Base-by-base conservation (phyloP, 92 coral and sea anemone species). In the Paramuricea clavata region DNA sequence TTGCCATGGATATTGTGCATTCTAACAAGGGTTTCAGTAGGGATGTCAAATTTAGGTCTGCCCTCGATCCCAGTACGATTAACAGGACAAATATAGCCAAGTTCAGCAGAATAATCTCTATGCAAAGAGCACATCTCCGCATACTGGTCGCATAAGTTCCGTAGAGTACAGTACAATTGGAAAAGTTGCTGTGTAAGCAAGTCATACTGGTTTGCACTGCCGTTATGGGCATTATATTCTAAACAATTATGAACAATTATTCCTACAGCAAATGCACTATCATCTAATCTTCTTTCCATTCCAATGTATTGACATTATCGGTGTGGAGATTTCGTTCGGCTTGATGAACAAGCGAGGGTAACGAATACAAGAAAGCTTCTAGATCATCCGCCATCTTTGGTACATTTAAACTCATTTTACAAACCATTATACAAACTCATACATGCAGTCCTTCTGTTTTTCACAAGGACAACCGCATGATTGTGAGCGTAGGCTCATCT, bases 21-120 rank as follows among this genome's bases (percentile, higher is more conserved):
- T 61, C 28, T 49, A 71, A n/a, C 31, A 1, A 36, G 62, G 19
- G 75, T 33, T 42, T 61, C 57, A 22, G 59, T 21, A 50, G 76
- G 71, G 56, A 81, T 81, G 19, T 64, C 56, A 34, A 41, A 81
- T 62, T 64, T 59, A 39, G 86, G 86, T 81, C 86, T 59, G 17
- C 86, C 86, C 47, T 70, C 71, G 28, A 5, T 59, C 49, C 84
- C 83, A 23, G 69, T 0, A 43, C 33, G 15, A 42, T 78, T 68
- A 0, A 32, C 8, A 15, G 84, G 84, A 50, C 62, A 79, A 12
- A 1, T 5, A 32, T 54, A 56, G 21, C 72, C 72, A 49, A 16
- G 42, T 30, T 79, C 73, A 5, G 50, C 62, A 13, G 65, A 31
- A 30, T 56, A 79, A 31, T 79, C 71, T n/a, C 84, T 79, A 0